Evolutionary conservation across 2,113 vertebrate genomes (phyloP).

Genomic region (Chloroceryle aenea): DNA sequence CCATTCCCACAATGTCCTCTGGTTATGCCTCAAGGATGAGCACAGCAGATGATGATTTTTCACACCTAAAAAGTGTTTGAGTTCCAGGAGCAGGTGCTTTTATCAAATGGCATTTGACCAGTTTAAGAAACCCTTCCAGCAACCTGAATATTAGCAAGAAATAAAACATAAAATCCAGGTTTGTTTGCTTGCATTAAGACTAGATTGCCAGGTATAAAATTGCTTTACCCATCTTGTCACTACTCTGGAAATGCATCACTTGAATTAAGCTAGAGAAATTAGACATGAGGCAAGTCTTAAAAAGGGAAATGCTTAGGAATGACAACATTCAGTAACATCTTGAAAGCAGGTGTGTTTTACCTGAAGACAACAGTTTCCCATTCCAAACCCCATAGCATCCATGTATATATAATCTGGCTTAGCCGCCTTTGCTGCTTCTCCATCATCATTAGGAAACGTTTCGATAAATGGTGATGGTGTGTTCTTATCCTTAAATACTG

Average conservation of each 20-base stretch:
- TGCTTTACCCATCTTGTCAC: not conserved
- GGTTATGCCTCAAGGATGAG: not conserved
- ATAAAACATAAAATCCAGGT: too few relatives aligned
- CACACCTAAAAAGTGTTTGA: not conserved
- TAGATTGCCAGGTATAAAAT: not conserved
- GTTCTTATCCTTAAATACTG: constrained; percentile 94
- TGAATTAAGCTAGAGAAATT: not conserved
- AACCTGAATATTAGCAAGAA: not conserved
- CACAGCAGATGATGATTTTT: not conserved
- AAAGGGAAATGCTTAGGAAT: not conserved
- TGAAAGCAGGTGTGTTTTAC: constrained; percentile 66
- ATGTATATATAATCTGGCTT: constrained; percentile 95
- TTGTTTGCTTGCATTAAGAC: too few relatives aligned
- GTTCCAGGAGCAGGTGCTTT: not conserved
- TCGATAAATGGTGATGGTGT: constrained; percentile 91
- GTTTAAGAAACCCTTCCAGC: not conserved
- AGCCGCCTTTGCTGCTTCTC: constrained; percentile 84
- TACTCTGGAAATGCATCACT: not conserved
- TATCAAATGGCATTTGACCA: not conserved
- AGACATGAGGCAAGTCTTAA: not conserved
- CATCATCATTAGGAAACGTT: constrained; percentile 88
- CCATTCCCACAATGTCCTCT: not conserved
- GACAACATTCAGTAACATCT: not conserved
- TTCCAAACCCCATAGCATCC: constrained; percentile 98
- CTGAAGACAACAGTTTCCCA: constrained; percentile 99